Base-by-base conservation (phyloP, 2,797 vertebrate species). In the Huso huso region DNA sequence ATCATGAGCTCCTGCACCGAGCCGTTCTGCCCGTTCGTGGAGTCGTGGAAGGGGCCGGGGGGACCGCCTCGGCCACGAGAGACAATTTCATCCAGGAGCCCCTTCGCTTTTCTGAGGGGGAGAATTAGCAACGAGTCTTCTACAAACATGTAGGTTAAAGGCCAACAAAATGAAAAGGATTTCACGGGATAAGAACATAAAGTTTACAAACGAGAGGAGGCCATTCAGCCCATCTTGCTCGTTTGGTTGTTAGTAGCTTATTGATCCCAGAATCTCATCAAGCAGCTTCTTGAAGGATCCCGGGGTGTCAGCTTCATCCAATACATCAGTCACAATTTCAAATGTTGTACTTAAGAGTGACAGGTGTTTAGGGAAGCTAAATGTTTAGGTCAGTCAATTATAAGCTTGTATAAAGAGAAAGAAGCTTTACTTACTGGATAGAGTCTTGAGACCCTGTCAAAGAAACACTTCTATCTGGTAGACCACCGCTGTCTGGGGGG, bases 1-100 rank as follows among this genome's bases (percentile, higher is more conserved):
- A 92, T 89, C 83, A 97, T 94, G 79, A 98, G 95, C 79, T 98
- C 95, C 81, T 97, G 95, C 78, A 95, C 92, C 0, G 93, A 94
- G 48, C 95, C 92, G 0, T 90, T 84, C 76, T 95, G 93, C 2
- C 92, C 93, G 0, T 96, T 96, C 70, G 90, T 78, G 0, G 85
- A 87, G 49, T 96, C 94, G 0, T 96, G 93, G 74, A 89, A 91
- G 63, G 88, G 83, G 1, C 91, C 83, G 0, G 93, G 92, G 0
- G 93, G 92, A 0, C 92, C 91, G 0, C 93, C 93, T 2, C 90
- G 81, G 3, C 95, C 94, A 69, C 94, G 87, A 0, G 95, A 95
- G 1, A 98, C 93, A 0, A 98, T 96, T 64, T 98, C 95, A 1
- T 98, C 95, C 66, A 98, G 85, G 69, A 96, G 84, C 71, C 90